These are phyloP conservation scores for Myripristis jacobus DNA, from an alignment of 2,797 vertebrate genomes.

Conservation along the genomic window DNA sequence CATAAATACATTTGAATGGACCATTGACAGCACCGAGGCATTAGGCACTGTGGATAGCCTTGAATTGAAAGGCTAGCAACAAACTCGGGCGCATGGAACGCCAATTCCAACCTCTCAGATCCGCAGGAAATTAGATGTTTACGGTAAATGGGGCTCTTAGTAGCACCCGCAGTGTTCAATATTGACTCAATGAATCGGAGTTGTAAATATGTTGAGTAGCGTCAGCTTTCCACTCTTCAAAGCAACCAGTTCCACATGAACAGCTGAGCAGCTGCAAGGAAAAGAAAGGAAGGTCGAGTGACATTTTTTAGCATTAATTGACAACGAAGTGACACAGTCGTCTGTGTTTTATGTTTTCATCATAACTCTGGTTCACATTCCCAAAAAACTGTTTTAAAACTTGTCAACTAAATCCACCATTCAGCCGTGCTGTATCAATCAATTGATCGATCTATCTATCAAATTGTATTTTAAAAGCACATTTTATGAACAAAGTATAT, in stretches of 20 bases:
- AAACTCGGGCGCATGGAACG: slow-evolving; percentile 56
- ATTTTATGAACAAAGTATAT: no score
- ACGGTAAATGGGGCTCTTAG: slow-evolving; percentile 78
- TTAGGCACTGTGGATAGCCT: slow-evolving; percentile 57
- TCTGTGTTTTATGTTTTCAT: slow-evolving; percentile 19
- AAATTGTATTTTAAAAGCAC: no score
- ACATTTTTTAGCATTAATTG: neutral
- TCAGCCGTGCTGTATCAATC: no score
- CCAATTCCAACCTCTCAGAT: slow-evolving; percentile 71
- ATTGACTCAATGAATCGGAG: slow-evolving; percentile 82
- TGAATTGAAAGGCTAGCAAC: slow-evolving; percentile 59
- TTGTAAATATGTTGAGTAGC: slow-evolving; percentile 78
- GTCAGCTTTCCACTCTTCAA: slow-evolving; percentile 56
- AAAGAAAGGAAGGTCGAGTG: slow-evolving; percentile 22
- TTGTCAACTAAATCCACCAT: no score
- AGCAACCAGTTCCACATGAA: slow-evolving; percentile 61
- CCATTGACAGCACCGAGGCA: slow-evolving; percentile 65
- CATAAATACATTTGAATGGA: slow-evolving; percentile 73
- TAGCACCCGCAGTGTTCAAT: slow-evolving; percentile 75
- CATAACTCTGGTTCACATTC: neutral
- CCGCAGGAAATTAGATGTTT: slow-evolving; percentile 81
- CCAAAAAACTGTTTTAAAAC: neutral
- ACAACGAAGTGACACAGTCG: slow-evolving; percentile 31
- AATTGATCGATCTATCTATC: no score
- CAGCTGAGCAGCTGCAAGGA: slow-evolving; percentile 56